Evolutionary conservation across 2,797 vertebrate species (phyloP), one percentile per base, ranked within the genome.

Genomic region (Clarias pachynema): DNA sequence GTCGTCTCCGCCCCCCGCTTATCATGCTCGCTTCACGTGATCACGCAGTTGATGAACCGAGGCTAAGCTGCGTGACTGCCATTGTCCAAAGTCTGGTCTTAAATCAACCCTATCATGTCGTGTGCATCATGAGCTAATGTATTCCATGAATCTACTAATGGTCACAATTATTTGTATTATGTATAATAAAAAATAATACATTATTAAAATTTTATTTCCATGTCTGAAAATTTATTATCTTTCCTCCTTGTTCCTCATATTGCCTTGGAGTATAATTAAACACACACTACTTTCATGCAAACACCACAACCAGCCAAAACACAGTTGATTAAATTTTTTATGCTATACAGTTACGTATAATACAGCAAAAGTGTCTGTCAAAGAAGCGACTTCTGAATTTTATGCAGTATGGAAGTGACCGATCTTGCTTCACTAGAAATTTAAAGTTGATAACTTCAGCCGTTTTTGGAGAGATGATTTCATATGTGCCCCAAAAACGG

Each of bases 1-100:
- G 0, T 0, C 0, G 0, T 14, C 68, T 2, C 92, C 92, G 88
- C 94, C 93, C 90, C 88, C 63, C 56, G 1, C 79, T 56, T 34
- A 92, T 92, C 94, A 95, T 86, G 94, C 94, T 87, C 80, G 31
- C 91, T 93, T 94, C 94, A 93, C 95, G 90, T 96, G 95, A 87
- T 91, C 92, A 59, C 0, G 62, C 86, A 78, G 57, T 81, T 84
- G 88, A 89, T 90, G 62, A 86, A 87, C 83, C 18, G 40, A 65
- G 83, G 84, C 49, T 31, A 70, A 2, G 56, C 53, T 73, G 75
- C 59, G 34, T 79, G 77, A 78, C 70, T 79, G 59, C 78, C 31
- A 60, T 60, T 31, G 82, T 65, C 9, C 72, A 84, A 84, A 84
- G 82, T 84, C 82, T 56, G 12, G 44, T 44, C 15, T 24, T 22